Evolutionary conservation across 2,113 vertebrate genomes (phyloP), one percentile per base, ranked within the genome.

Genomic region (Aythya baeri): DNA sequence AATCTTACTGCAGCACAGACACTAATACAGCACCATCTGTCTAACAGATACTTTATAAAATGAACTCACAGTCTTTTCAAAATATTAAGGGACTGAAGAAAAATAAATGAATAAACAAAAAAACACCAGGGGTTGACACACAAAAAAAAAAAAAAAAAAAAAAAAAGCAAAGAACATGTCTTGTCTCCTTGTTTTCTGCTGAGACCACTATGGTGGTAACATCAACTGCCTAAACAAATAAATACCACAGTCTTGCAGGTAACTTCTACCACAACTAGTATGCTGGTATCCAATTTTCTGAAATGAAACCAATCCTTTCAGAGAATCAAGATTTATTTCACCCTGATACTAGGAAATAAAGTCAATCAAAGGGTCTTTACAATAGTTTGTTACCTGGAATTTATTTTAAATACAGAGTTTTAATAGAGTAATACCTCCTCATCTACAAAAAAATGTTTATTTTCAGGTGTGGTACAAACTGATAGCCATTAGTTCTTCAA

Each of bases 61-160:
- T 46, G 1, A 83, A 55, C 17, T 27, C 10, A 44, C 0, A 0
- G 1, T 46, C 36, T 4, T 55, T 82, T 59, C 36, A n/a, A 75
- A 82, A 46, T 71, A 20, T 13, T n/a, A 16, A 46, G 52, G 16
- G 11, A 20, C 27, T 17, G 9, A 46, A 79, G 8, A 4, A 38
- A 7, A 63, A 80, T 49, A 38, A 73, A 68, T 52, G 50, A 63
- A 26, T 13, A 50, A 71, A 41, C 25, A 65, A 65, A 41, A 26
- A 63, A 63, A 27, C 36, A 63, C 5, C 7, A 4, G 7, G 10
- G 7, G 10, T 31, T 63, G 11, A n/a, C 13, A 59, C 38, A 41
- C 4, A 41, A 11, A 34, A 49, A 49, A 49, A 49, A 22, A 77
- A 8, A 71, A 34, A 77, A 7, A 17, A 77, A 9, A 76, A 55